These are phyloP conservation scores for Alces alces DNA, from an alignment of 2,113 vertebrate genomes.

Conservation along the genomic window DNA sequence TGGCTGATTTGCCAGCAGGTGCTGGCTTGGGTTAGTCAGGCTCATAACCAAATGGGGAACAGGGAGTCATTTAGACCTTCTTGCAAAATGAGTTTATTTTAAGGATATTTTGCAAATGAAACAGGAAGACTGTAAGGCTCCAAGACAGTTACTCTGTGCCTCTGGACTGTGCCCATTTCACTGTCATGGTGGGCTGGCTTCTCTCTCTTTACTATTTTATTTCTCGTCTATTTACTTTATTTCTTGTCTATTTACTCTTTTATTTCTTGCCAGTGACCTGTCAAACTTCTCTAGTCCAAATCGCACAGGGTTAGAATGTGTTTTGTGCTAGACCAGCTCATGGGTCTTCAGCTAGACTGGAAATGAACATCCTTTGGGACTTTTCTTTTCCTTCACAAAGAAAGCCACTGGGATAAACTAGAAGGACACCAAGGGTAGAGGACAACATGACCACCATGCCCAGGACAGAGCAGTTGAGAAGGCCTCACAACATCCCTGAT, in stretches of 20 bases:
- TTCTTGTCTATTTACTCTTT: neutral
- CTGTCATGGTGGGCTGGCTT: neutral
- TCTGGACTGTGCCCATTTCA: neutral
- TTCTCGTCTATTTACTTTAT: neutral
- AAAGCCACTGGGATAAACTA: neutral
- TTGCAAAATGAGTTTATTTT: slow-evolving; percentile 13
- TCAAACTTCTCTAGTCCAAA: neutral
- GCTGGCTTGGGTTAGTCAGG: neutral
- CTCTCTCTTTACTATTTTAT: neutral
- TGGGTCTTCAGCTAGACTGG: neutral
- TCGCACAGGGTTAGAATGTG: neutral
- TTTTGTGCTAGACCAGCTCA: neutral
- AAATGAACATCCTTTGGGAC: neutral
- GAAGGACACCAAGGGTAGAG: neutral
- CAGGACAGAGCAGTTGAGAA: neutral
- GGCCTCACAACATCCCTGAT: neutral
- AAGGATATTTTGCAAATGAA: neutral
- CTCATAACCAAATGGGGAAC: neutral
- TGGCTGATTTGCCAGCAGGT: neutral
- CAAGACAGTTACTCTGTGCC: neutral
- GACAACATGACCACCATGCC: neutral
- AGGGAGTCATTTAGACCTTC: neutral
- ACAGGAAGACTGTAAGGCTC: neutral
- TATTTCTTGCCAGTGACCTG: neutral
- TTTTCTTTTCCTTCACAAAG: neutral